Percentiles rank a stretch among this genome's conserved stretches.
These are phyloP conservation scores for Wasmannia auropunctata DNA, from an alignment of 1,140 invertebrate species.

Conservation along the genomic window DNA sequence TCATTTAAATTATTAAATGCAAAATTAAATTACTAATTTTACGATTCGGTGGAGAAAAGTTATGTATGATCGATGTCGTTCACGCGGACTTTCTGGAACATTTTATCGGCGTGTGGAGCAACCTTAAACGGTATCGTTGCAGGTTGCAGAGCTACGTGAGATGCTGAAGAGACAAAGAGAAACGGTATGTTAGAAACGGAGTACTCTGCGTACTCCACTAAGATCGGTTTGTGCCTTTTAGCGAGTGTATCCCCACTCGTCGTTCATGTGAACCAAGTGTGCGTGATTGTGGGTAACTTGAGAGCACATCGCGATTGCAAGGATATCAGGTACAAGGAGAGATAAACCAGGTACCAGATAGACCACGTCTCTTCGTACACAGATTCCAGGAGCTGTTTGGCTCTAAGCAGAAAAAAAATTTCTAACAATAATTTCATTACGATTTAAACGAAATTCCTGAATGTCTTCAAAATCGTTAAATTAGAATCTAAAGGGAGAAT, in stretches of 20 bases:
- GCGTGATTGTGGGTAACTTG: conserved; percentile 27
- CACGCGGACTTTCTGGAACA: neutral
- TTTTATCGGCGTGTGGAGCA: neutral
- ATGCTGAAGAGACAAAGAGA: neutral
- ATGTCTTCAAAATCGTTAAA: neutral
- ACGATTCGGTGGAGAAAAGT: neutral
- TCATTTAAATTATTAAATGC: neutral
- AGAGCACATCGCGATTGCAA: conserved; percentile 10
- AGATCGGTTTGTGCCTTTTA: neutral
- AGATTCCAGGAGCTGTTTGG: neutral
- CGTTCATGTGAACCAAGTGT: neutral
- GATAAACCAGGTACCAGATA: neutral
- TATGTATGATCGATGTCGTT: neutral
- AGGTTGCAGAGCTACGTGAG: neutral
- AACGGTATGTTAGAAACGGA: no score
- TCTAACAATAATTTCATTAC: neutral
- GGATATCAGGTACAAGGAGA: neutral
- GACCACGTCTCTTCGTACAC: neutral
- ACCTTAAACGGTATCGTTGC: neutral
- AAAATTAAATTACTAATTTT: neutral
- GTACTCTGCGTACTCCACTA: neutral
- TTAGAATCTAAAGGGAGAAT: neutral
- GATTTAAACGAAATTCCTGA: neutral
- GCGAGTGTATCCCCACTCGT: neutral
- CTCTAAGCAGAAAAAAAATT: neutral